Percentiles rank a stretch among this genome's conserved stretches.
Evolutionary conservation across 2,113 vertebrate genomes (phyloP).

Genomic region (Pachyramphus minor): DNA sequence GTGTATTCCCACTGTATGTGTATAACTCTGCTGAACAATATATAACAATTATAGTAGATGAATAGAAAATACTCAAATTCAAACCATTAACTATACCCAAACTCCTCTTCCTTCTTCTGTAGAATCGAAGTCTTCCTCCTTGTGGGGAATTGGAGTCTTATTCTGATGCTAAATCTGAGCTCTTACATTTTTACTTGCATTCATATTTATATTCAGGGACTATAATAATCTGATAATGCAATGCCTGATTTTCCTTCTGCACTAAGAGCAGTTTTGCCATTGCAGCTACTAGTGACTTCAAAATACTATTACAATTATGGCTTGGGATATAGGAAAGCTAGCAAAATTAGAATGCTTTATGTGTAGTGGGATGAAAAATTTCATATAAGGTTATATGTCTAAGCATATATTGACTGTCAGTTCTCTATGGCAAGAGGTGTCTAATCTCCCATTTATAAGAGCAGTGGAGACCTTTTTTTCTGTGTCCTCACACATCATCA

Average conservation of each 20-base stretch:
- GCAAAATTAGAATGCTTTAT: neutral
- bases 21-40: neutral
- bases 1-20: neutral
- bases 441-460: neutral
- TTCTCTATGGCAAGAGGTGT: neutral
- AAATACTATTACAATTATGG: neutral
- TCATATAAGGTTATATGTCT: neutral
- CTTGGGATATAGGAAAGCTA: neutral
- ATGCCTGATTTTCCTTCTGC: neutral
- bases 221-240: neutral
- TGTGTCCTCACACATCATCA: neutral
- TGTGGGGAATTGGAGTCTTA: neutral
- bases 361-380: neutral
- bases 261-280: neutral
- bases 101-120: neutral
- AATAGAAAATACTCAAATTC: neutral
- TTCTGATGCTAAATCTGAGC: neutral
- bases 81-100: neutral
- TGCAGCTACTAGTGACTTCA: neutral
- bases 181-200: neutral
- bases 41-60: neutral
- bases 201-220: neutral
- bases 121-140: neutral
- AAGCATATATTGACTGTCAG: neutral
- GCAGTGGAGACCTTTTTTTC: neutral